Base-by-base conservation (phyloP, 2,888 invertebrate species). In the Ischnura elegans region DNA sequence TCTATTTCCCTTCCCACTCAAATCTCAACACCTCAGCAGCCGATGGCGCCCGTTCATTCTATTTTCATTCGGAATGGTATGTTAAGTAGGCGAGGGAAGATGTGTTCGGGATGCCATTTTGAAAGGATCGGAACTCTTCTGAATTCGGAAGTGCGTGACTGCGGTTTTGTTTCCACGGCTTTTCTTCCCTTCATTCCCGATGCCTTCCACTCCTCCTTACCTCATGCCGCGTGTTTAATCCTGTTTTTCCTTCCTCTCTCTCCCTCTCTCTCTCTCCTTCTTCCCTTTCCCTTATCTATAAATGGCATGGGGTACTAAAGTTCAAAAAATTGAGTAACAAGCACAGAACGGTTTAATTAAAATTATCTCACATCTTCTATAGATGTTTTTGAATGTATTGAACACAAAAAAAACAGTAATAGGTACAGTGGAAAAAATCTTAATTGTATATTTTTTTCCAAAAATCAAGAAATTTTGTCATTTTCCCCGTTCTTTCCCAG, bases 101-200 rank as follows among this genome's bases (percentile, higher is more conserved):
- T 76, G 76, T 76, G 76, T 76, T 76, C 6, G 76, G 25, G 43
- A 86, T 43, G 86, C 86, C 86, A 86, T 87, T 87, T 42, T 25
- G 87, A 51, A 42, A 55, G 87, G 42, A 36, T 46, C 47, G n/a
- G n/a, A n/a, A n/a, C 90, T 61, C 55, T 90, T 90, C 55, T 90
- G 61, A 90, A 90, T 90, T 90, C 43, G 90, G 66, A 61, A 90
- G 61, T 90, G 90, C 90, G 90, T 66, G 90, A 90, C 61, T 61
- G 43, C 42, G 90, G 90, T 61, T 90, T 90, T 90, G 55, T n/a
- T 90, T 61, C 90, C 90, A n/a, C 42, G 66, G 55, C 43, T 42
- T 90, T 43, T 61, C 90, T 90, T 90, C 42, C 36, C 55, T n/a
- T n/a, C 36, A 29, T 29, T 47, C 61, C 16, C 43, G 43, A 51